Percentiles rank a stretch among this genome's conserved stretches.
These are phyloP conservation scores for Pteruthius melanotis DNA, from an alignment of 2,113 vertebrate species.

Conservation along the genomic window DNA sequence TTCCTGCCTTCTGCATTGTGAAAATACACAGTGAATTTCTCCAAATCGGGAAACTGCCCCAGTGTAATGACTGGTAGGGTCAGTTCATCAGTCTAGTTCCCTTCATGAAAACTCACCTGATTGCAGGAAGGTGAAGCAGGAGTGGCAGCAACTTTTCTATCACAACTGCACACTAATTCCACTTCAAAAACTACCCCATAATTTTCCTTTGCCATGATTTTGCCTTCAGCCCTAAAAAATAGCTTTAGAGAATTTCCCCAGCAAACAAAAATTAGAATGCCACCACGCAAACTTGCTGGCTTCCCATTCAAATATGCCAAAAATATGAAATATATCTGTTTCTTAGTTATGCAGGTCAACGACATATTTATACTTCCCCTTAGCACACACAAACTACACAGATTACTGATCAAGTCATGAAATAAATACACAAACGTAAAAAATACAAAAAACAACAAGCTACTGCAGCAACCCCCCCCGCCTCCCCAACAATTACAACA, in stretches of 20 bases:
- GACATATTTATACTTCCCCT: not conserved
- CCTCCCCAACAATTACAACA: accelerated
- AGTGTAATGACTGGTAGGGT: not conserved
- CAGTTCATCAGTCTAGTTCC: not conserved
- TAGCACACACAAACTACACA: not conserved
- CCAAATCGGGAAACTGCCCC: not conserved
- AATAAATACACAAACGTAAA: not conserved
- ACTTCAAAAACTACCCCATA: not conserved
- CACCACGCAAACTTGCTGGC: not conserved
- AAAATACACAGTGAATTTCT: not conserved
- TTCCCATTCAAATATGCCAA: not conserved
- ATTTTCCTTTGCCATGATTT: not conserved
- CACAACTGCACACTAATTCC: not conserved
- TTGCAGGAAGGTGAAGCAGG: not conserved
- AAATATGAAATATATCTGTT: not conserved
- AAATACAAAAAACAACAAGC: not conserved
- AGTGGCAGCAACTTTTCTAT: not conserved
- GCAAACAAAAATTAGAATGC: not conserved
- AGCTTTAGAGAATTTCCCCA: not conserved
- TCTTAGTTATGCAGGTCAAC: not conserved
- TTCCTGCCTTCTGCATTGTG: not conserved
- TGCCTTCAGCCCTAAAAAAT: not conserved
- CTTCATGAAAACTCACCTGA: not conserved
- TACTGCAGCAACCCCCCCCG: not conserved
- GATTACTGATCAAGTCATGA: not conserved